Evolutionary conservation across 2,888 invertebrate genomes (phyloP).

Genomic region (Sclerodermus sp.): DNA sequence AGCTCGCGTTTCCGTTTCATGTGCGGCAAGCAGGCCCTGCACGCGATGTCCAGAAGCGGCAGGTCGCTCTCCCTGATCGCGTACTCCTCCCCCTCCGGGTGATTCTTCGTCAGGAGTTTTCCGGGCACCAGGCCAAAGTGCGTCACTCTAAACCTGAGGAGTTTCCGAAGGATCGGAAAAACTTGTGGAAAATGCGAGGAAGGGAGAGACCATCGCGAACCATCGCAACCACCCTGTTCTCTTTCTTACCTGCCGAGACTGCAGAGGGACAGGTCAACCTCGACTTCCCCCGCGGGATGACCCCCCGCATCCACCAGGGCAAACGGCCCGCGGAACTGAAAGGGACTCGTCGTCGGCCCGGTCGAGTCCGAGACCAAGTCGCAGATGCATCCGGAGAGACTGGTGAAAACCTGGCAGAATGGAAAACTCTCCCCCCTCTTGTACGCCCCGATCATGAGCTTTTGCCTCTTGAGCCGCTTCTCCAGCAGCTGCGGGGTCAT

Average conservation of each 20-base stretch:
- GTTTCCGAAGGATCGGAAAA: too few species aligned
- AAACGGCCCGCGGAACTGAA: conserved; percentile 26
- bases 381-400: conserved; percentile 31
- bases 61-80: neutral
- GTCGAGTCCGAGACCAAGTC: conserved; percentile 22
- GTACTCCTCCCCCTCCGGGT: conserved; percentile 16
- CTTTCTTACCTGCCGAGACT: conserved; percentile 29
- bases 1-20: too few species aligned
- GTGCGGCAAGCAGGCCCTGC: too few species aligned
- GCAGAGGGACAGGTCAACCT: conserved; percentile 17
- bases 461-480: conserved; percentile 16
- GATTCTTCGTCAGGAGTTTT: conserved; percentile 24
- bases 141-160: neutral
- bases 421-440: conserved; percentile 27
- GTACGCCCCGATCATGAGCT: conserved; percentile 27
- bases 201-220: too few species aligned
- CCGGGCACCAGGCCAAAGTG: conserved; percentile 17
- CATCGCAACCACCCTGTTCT: too few species aligned
- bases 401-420: conserved; percentile 19
- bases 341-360: conserved; percentile 10
- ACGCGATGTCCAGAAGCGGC: too few species aligned
- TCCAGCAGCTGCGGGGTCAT: conserved; percentile 16
- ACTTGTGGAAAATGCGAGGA: too few species aligned
- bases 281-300: conserved; percentile 24
- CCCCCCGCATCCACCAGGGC: conserved; percentile 28